Evolutionary conservation across 2,113 vertebrate genomes (phyloP).

Genomic region (Silurus glanis): DNA sequence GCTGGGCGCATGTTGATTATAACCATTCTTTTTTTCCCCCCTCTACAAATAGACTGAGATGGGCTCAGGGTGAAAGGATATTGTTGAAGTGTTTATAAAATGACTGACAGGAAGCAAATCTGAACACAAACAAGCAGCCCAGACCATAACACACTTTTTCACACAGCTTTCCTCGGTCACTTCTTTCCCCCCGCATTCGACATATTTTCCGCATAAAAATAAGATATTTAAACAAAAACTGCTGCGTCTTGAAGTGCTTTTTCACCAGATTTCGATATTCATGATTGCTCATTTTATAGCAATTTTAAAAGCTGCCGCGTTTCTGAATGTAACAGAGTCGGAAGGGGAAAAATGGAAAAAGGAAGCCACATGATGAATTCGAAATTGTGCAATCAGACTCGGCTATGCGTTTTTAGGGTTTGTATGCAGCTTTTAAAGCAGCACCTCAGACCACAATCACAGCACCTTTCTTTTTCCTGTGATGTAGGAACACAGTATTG

Average conservation of each 20-base stretch:
- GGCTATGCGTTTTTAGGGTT: not conserved
- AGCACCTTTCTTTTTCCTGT: not conserved
- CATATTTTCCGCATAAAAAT: not conserved
- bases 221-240: not conserved
- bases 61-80: not conserved
- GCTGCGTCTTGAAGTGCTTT: not conserved
- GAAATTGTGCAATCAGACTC: constrained; percentile 18
- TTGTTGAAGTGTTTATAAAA: not conserved
- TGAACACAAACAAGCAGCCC: not conserved
- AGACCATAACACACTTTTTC: not conserved
- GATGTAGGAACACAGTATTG: not conserved
- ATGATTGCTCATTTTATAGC: not conserved
- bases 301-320: not conserved
- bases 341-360: not conserved
- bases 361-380: not conserved
- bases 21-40: not conserved
- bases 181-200: not conserved
- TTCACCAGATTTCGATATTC: not conserved
- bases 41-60: not conserved
- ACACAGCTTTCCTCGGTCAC: not conserved
- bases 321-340: not conserved
- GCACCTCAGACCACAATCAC: not conserved
- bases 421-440: not conserved
- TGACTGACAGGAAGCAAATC: not conserved
- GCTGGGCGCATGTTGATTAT: not conserved